These are phyloP conservation scores for Sylvia borin DNA, from an alignment of 2,797 vertebrate species.

Conservation along the genomic window DNA sequence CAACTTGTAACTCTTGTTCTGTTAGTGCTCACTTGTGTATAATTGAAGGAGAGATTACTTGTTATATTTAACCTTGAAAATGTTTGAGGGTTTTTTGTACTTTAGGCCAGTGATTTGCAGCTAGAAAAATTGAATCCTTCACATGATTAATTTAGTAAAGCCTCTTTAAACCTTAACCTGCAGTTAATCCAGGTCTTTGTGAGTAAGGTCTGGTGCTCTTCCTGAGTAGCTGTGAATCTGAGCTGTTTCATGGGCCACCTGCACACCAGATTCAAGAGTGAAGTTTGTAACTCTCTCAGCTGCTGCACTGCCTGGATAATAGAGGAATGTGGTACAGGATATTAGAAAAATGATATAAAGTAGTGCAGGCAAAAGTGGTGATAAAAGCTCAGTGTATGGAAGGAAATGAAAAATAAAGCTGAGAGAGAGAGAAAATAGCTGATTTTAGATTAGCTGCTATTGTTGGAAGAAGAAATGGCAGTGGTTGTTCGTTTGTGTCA, in stretches of 20 bases:
- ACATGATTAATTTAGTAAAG: constrained; percentile 38
- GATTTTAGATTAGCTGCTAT: constrained; percentile 48
- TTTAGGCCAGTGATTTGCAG: background rate
- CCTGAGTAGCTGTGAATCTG: background rate
- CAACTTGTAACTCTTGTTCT: background rate
- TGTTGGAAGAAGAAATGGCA: background rate
- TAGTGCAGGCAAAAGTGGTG: background rate
- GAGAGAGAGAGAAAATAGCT: constrained; percentile 7
- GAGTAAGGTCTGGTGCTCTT: background rate
- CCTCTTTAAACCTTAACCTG: constrained; percentile 55
- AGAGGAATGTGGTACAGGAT: constrained; percentile 1
- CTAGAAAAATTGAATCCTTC: constrained; percentile 21
- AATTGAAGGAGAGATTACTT: background rate
- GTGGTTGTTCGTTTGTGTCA: background rate
- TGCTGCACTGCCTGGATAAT: background rate
- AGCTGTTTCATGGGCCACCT: background rate
- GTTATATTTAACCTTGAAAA: background rate
- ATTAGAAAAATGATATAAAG: constrained; percentile 19
- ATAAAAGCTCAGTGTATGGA: background rate
- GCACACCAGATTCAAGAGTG: background rate
- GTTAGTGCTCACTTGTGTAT: background rate
- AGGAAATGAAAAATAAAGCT: constrained; percentile 51
- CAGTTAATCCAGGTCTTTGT: constrained; percentile 46
- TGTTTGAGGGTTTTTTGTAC: background rate
- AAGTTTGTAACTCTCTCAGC: background rate